phyloP scores from a whole-genome alignment of 2,797 vertebrate species.

The Ceryle rudis region DNA sequence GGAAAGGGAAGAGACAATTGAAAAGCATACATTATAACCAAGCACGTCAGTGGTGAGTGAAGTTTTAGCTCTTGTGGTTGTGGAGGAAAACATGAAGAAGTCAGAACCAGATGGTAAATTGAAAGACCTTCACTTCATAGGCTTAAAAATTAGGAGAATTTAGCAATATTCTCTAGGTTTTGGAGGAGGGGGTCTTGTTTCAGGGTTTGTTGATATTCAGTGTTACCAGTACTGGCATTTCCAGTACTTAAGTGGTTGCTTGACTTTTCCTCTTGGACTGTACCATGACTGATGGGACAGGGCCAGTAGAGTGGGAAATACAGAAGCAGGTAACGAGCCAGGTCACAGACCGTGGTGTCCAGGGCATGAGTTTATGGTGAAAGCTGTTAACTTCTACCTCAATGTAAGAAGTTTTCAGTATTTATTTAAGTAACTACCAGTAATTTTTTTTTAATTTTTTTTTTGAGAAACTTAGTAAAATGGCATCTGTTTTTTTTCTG shows the following conservation, averaged over 20 bases:
- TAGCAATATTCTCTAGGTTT: background rate
- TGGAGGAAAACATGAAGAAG: background rate
- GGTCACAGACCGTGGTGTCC: background rate
- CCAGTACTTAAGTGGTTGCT: background rate
- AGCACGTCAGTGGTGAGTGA: background rate
- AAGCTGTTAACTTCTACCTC: background rate
- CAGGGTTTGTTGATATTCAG: background rate
- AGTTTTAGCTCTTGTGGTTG: conserved; percentile 31
- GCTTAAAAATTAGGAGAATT: background rate
- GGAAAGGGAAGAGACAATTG: conserved; percentile 63
- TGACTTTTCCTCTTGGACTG: background rate
- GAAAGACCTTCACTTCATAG: background rate
- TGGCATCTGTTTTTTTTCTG: background rate
- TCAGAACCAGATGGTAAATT: conserved; percentile 22
- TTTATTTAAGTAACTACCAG: background rate
- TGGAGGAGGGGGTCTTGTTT: background rate
- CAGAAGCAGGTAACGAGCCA: background rate
- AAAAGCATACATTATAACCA: conserved; percentile 28
- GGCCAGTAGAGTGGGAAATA: background rate
- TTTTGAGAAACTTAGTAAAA: background rate
- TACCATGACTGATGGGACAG: background rate
- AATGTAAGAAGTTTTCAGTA: background rate
- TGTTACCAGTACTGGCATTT: background rate
- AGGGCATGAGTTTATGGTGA: background rate
- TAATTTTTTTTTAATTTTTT: background rate